Evolutionary conservation across 2,888 invertebrate species (phyloP).

Genomic region (Drosophila mayaguana): DNA sequence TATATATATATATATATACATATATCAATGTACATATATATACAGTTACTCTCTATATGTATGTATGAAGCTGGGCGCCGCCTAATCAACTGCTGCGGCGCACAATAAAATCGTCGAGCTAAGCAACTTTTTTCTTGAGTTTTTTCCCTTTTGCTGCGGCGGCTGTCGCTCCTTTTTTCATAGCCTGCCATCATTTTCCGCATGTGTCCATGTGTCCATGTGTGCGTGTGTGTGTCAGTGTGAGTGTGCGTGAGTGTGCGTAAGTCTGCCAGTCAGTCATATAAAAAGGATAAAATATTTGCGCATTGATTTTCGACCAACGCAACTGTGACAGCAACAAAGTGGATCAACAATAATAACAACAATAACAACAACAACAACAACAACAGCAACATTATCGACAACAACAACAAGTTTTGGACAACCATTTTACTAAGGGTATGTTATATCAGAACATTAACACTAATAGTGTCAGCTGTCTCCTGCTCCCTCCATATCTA

Average conservation of each 20-base stretch:
- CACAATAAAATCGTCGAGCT: constrained; percentile 48
- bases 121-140: constrained; percentile 52
- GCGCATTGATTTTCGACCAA: constrained; percentile 68
- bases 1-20: constrained; percentile 3
- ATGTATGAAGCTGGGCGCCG: constrained; percentile 13
- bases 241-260: constrained; percentile 17
- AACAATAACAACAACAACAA: constrained; percentile 2
- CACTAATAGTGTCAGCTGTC: constrained; percentile 15
- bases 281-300: constrained; percentile 78
- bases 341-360: constrained; percentile 44
- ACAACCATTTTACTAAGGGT: constrained; percentile 49
- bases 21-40: constrained; percentile 29
- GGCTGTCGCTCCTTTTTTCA: constrained; percentile 42
- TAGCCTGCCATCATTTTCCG: constrained; percentile 37
- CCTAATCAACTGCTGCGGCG: constrained; percentile 63
- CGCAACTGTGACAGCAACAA: constrained; percentile 47
- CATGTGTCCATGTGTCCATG: constrained; percentile 23
- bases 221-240: constrained; percentile 16
- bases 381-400: constrained; percentile 9
- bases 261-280: constrained; percentile 27
- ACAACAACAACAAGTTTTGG: constrained; percentile 39
- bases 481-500: neutral
- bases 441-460: constrained; percentile 62
- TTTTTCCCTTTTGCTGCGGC: constrained; percentile 24
- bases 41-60: neutral